Evolutionary conservation across 1,140 invertebrate genomes (phyloP).

Genomic region (Drosophila insularis): DNA sequence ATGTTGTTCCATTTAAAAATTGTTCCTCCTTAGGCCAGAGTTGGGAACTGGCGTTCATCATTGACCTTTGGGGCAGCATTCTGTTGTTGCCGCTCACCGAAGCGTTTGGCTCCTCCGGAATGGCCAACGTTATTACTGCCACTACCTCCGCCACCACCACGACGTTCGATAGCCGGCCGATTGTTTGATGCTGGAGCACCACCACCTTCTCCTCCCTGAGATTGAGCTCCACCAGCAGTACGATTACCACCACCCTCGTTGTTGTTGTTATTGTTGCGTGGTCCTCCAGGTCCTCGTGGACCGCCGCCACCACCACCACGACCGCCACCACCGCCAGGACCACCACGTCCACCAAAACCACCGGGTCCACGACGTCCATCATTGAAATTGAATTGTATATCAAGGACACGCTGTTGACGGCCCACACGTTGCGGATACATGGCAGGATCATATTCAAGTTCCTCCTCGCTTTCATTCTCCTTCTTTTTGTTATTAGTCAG

Average conservation of each 20-base stretch:
- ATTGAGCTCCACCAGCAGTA: conserved; percentile 71
- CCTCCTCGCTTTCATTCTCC: conserved; percentile 86
- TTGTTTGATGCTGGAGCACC: conserved; percentile 45
- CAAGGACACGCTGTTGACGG: conserved; percentile 92
- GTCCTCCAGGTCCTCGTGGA: conserved; percentile 47
- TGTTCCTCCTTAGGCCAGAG: conserved; percentile 85
- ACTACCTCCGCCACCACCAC: conserved; percentile 66
- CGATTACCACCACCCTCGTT: conserved; percentile 32
- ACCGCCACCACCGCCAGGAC: conserved; percentile 86
- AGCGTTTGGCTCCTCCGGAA: conserved; percentile 58
- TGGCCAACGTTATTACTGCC: conserved; percentile 35
- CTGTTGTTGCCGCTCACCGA: conserved; percentile 68
- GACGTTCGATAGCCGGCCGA: conserved; percentile 66
- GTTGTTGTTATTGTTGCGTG: conserved; percentile 48
- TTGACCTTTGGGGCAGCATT: conserved; percentile 93
- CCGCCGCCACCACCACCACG: conserved; percentile 85
- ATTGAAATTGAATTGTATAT: conserved; percentile 95
- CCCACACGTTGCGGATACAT: conserved; percentile 94
- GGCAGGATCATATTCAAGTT: conserved; percentile 88
- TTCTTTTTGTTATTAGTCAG: conserved; percentile 82
- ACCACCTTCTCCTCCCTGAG: conserved; percentile 46
- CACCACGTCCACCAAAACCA: conserved; percentile 85
- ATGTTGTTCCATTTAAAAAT: conserved; percentile 17
- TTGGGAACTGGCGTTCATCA: conserved; percentile 97
- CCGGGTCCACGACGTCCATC: conserved; percentile 89